Evolutionary conservation across 2,113 vertebrate genomes (phyloP), one percentile per base, ranked within the genome.

Genomic region (Myxocyprinus asiaticus): DNA sequence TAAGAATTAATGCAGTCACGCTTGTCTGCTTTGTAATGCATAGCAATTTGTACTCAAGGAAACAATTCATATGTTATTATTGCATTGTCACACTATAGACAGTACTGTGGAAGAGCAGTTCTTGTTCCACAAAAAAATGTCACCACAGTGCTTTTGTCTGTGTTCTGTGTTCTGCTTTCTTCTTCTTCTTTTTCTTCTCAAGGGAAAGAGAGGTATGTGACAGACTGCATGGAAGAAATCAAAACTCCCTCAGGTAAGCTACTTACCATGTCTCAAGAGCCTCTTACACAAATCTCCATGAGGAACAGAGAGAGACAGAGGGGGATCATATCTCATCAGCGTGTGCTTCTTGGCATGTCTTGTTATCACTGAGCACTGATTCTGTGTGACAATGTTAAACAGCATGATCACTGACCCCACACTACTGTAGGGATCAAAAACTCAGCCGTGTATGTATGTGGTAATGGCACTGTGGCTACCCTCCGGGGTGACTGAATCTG

Each of bases 251-350:
- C 84, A 85, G 80, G 15, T 87, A 91, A 92, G 83, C 87, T 84
- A 87, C 90, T 92, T 86, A 91, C 86, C 87, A 87, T 67, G 80
- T 87, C 86, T 88, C 87, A 79, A 85, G 84, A 84, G 88, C 86
- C 86, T 88, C 83, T 83, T 87, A 84, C 81, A 86, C 85, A 86
- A 88, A 89, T 89, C 89, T 86, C 89, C 69, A 74, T 82, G 51
- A 73, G 67, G 55, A 55, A 72, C 74, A 65, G 72, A 47, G 76
- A 33, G 53, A 11, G 11, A 50, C 45, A 17, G 15, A 51, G 53
- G 7, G 61, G 45, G 70, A 48, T 65, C 73, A 76, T 76, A 76
- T 76, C 61, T 76, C 73, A 76, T 64, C 61, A 42, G 61, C 12
- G 7, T 65, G 73, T 65, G 73, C 73, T 76, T 55, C 47, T 50